These are phyloP conservation scores for Bolinopsis microptera DNA, from an alignment of 37 sponge, comb jelly and placozoan species.

Conservation along the genomic window DNA sequence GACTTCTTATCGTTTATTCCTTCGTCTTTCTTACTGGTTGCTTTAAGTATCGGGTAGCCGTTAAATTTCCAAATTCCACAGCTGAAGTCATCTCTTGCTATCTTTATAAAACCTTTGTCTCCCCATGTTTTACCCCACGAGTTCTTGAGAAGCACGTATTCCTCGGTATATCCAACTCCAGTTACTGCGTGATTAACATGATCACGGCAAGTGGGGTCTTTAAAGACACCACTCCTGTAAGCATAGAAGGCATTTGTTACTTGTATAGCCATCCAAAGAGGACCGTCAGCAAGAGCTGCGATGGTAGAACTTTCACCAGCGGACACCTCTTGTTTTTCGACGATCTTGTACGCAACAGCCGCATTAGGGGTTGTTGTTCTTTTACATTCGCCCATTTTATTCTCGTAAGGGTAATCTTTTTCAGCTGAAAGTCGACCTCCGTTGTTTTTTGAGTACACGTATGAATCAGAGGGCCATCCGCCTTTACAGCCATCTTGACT, in stretches of 20 bases:
- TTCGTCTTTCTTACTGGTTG: too few species aligned
- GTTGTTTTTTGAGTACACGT: not conserved
- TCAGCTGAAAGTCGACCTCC: not conserved
- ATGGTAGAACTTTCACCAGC: not conserved
- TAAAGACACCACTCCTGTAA: not conserved
- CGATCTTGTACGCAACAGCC: not conserved
- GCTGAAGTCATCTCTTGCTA: too few species aligned
- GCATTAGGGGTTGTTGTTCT: not conserved
- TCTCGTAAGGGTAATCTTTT: not conserved
- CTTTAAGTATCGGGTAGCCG: too few species aligned
- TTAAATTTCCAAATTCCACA: too few species aligned
- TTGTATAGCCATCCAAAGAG: not conserved
- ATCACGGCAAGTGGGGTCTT: not conserved
- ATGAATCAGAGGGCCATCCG: not conserved
- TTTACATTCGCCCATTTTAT: not conserved
- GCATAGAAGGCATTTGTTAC: not conserved
- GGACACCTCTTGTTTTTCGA: not conserved
- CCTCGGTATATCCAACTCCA: not conserved
- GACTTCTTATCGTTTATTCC: too few species aligned
- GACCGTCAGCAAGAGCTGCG: not conserved
- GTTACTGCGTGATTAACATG: not conserved
- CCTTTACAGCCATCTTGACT: not conserved
- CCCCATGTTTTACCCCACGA: not conserved
- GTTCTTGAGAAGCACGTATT: not conserved
- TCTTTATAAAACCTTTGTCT: not conserved